phyloP scores from a whole-genome alignment of 1,140 invertebrate species.

The Plutomurus gul region DNA sequence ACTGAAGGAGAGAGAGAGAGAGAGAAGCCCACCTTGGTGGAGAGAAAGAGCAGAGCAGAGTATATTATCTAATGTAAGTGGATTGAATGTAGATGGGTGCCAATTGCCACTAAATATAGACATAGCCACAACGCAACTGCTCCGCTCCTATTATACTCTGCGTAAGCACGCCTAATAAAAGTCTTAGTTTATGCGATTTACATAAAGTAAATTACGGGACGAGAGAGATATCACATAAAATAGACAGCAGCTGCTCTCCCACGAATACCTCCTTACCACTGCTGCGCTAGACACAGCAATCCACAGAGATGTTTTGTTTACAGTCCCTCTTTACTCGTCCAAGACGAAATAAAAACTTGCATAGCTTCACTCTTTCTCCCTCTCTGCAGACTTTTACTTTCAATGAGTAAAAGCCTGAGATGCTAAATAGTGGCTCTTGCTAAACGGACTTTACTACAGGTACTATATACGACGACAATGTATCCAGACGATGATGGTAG shows the following conservation, averaged over 20 bases:
- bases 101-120: conserved; percentile 21
- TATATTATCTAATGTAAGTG: neutral
- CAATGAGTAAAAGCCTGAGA: too few species aligned
- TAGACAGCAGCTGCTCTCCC: conserved; percentile 9
- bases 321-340: neutral
- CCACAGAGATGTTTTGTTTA: neutral
- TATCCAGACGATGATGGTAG: too few species aligned
- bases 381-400: too few species aligned
- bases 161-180: conserved; percentile 21
- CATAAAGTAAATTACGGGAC: conserved; percentile 21
- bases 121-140: neutral
- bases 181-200: conserved; percentile 29
- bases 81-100: conserved; percentile 26
- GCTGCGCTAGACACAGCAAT: too few species aligned
- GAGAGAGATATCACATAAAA: conserved; percentile 27
- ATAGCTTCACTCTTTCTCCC: neutral
- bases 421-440: too few species aligned
- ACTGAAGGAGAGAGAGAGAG: neutral
- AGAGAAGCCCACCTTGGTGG: neutral
- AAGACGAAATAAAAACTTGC: too few species aligned
- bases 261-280: neutral
- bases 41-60: neutral
- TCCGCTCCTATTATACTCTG: neutral
- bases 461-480: too few species aligned
- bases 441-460: too few species aligned